Evolutionary conservation across 2,113 vertebrate genomes (phyloP).

Genomic region (Pagrus major): DNA sequence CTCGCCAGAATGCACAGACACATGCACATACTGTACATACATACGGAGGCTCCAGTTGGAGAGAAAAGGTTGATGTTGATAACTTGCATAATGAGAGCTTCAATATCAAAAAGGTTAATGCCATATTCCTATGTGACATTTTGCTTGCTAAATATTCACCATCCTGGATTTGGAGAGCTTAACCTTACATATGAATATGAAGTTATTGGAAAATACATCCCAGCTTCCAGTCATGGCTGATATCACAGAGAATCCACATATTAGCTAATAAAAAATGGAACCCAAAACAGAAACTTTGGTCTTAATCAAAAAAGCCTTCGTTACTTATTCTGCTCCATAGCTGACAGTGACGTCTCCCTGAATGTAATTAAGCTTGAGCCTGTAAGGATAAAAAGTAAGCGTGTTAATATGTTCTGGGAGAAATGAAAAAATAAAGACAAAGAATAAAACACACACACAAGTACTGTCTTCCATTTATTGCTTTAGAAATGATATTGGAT

Average conservation of each 20-base stretch:
- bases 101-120: constrained; percentile 75
- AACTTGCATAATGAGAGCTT: constrained; percentile 69
- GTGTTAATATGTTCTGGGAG: constrained; percentile 81
- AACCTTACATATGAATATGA: constrained; percentile 70
- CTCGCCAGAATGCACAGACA: background rate
- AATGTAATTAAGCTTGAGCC: constrained; percentile 84
- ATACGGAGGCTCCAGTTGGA: background rate
- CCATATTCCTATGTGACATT: constrained; percentile 78
- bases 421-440: constrained; percentile 76
- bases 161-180: constrained; percentile 70
- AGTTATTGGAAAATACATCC: constrained; percentile 72
- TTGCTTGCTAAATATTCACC: constrained; percentile 76
- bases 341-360: constrained; percentile 65
- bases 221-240: constrained; percentile 57
- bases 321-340: constrained; percentile 75
- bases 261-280: constrained; percentile 77
- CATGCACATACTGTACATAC: background rate
- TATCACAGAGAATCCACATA: constrained; percentile 70
- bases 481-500: constrained; percentile 78
- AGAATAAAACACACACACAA: constrained; percentile 76
- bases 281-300: constrained; percentile 78
- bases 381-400: constrained; percentile 83
- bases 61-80: constrained; percentile 37
- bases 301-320: constrained; percentile 78
- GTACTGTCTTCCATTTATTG: constrained; percentile 74